Evolutionary conservation across 2,888 invertebrate genomes (phyloP), one percentile per base, ranked within the genome.

Genomic region (Cataglyphis rosenhaueri): DNA sequence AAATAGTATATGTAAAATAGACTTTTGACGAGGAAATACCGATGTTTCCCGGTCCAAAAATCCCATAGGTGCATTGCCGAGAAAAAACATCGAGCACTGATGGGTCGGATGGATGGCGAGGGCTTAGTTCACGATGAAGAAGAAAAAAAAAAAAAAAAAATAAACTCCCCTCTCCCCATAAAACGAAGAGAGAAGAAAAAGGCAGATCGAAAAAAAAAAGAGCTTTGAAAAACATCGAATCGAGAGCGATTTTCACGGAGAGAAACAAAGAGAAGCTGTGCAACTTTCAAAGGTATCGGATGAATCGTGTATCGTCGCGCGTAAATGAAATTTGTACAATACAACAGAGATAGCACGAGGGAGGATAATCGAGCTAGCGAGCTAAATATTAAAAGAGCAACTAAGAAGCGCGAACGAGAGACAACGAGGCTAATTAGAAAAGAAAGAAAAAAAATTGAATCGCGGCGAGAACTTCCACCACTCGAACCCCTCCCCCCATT

Each of bases 21-120:
- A 55, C 41, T 68, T 76, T 61, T 10, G 25, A 52, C 32, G 73
- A 44, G 71, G 59, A 79, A 62, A 52, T 52, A n/a, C 21, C 75
- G 48, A 52, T 9, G 21, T 61, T 81, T 61, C 25, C 21, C 75
- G 48, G 25, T n/a, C 71, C 32, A 15, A 65, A 71, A 86, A 90
- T 87, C 93, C 93, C 92, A 91, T 88, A 92, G 93, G 93, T 93
- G 93, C 92, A 94, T 93, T 92, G 91, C 88, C 88, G 88, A 90
- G 89, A 88, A 90, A 91, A 87, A 91, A 89, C 87, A 91, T 86
- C 88, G 89, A 91, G 91, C 90, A 91, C 89, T 91, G 91, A 90
- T 91, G 91, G 91, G 91, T 91, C 89, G 90, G 91, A 91, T 92
- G 91, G 92, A 91, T 91, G 91, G 92, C 92, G 91, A 90, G 92